Conservation (phyloP, 2,113 vertebrate species). For the Rhinichthys klamathensis region DNA sequence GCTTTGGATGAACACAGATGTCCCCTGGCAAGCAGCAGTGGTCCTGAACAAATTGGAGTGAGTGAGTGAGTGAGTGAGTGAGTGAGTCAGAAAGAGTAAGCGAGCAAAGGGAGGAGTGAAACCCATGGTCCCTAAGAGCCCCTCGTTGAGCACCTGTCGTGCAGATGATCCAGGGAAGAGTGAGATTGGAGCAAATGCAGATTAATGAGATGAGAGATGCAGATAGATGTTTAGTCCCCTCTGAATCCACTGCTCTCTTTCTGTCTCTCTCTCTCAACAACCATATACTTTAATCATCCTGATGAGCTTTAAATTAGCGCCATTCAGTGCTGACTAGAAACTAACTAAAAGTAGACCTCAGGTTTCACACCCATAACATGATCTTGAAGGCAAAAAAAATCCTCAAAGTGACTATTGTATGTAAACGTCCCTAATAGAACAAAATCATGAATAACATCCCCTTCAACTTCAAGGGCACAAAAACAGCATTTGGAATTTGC, state of each 20-base stretch:
- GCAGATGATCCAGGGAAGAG: slow-evolving; percentile 50
- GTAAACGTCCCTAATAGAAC: background rate
- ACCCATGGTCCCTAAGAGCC: slow-evolving; percentile 10
- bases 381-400: background rate
- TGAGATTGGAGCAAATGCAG: slow-evolving; percentile 44
- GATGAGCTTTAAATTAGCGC: background rate
- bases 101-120: slow-evolving; percentile 38
- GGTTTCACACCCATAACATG: background rate
- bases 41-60: slow-evolving; percentile 20
- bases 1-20: slow-evolving; percentile 17
- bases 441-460: background rate
- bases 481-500: background rate
- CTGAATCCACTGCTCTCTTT: slow-evolving; percentile 19
- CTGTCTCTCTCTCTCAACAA: background rate
- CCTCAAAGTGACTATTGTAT: background rate
- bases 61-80: background rate
- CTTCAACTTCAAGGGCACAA: background rate
- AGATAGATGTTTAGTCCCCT: slow-evolving; percentile 25
- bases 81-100: background rate
- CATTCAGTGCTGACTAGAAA: background rate
- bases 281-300: background rate
- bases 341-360: background rate
- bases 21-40: slow-evolving; percentile 14
- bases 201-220: slow-evolving; percentile 30
- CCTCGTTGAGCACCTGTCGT: slow-evolving; percentile 61